Evolutionary conservation across 2,113 vertebrate species (phyloP).

Genomic region (Abramis brama): DNA sequence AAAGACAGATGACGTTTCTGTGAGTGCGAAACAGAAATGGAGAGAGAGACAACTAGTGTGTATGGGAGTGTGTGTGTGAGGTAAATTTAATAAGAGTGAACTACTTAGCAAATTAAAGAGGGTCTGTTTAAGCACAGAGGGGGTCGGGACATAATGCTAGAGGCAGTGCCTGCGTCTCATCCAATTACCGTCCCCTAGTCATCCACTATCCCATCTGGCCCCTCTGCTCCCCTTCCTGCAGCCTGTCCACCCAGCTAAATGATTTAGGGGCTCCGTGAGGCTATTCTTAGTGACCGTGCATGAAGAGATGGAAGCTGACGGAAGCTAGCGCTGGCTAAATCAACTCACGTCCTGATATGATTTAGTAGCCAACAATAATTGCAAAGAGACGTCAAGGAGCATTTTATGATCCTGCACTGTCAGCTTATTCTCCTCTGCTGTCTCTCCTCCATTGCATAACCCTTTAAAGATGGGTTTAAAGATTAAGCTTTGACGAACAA

Average conservation of each 20-base stretch:
- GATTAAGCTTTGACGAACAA: not conserved
- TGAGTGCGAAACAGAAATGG: not conserved
- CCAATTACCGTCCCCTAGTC: constrained; percentile 83
- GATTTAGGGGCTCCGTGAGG: constrained; percentile 65
- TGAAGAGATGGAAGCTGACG: constrained; percentile 30
- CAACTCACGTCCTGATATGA: constrained; percentile 54
- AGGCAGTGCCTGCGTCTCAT: constrained; percentile 75
- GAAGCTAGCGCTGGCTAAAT: constrained; percentile 59
- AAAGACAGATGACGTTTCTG: constrained; percentile 10
- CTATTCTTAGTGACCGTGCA: constrained; percentile 71
- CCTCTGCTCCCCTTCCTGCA: constrained; percentile 52
- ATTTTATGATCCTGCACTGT: constrained; percentile 53
- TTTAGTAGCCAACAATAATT: constrained; percentile 56
- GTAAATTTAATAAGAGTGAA: constrained; percentile 83
- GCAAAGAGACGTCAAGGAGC: constrained; percentile 24
- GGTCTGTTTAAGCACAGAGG: constrained; percentile 71
- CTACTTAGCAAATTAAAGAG: constrained; percentile 81
- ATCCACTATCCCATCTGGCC: constrained; percentile 76
- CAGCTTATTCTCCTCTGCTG: constrained; percentile 52
- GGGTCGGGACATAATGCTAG: constrained; percentile 71
- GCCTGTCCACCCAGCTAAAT: constrained; percentile 62
- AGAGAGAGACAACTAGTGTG: constrained; percentile 30
- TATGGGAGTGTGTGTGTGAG: constrained; percentile 32
- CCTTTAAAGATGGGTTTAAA: not conserved
- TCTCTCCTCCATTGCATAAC: not conserved